Evolutionary conservation across 2,888 invertebrate genomes (phyloP).

Genomic region (Syrista parreyssii): DNA sequence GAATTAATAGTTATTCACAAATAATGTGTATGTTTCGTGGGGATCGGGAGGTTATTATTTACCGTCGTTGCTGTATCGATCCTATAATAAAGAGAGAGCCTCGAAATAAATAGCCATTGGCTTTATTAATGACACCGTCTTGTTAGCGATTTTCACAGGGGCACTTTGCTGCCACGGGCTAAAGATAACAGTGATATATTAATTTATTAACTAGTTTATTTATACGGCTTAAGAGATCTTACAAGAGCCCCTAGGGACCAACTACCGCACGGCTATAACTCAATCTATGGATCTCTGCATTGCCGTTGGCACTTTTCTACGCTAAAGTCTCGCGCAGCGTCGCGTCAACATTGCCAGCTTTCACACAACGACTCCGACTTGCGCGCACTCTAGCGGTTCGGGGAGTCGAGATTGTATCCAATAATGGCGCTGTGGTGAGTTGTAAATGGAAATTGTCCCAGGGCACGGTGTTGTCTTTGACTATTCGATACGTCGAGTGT

Average conservation of each 20-base stretch:
- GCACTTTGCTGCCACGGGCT: slow-evolving; percentile 35
- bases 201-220: slow-evolving; percentile 60
- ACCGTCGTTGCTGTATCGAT: slow-evolving; percentile 27
- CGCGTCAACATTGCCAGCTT: slow-evolving; percentile 35
- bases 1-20: neutral
- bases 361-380: slow-evolving; percentile 27
- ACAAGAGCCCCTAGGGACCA: slow-evolving; percentile 36
- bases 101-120: slow-evolving; percentile 43
- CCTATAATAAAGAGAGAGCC: slow-evolving; percentile 41
- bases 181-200: slow-evolving; percentile 53
- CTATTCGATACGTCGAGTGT: neutral
- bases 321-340: neutral
- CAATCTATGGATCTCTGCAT: slow-evolving; percentile 43
- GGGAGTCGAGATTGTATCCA: slow-evolving; percentile 31
- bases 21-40: neutral
- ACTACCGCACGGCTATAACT: slow-evolving; percentile 46
- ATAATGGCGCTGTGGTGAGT: slow-evolving; percentile 33
- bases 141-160: slow-evolving; percentile 47
- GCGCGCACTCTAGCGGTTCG: slow-evolving; percentile 24
- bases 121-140: slow-evolving; percentile 44
- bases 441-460: slow-evolving; percentile 39
- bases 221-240: slow-evolving; percentile 46
- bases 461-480: neutral
- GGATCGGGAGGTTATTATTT: neutral
- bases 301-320: slow-evolving; percentile 5